Evolutionary conservation across 1,140 invertebrate species (phyloP), one percentile per base, ranked within the genome.

Genomic region (Idris sp.): DNA sequence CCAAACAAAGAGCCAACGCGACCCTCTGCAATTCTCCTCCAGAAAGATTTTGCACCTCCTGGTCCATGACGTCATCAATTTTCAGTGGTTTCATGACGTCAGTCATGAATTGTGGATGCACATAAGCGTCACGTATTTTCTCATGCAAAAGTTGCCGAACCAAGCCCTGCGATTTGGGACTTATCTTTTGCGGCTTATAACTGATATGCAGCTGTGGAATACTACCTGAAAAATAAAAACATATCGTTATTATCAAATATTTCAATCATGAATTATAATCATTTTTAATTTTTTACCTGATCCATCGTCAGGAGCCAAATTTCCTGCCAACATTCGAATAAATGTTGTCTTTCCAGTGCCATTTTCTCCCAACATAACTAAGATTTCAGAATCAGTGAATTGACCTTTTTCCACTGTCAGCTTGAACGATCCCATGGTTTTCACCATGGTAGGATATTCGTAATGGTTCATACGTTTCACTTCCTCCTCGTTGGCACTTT

Each of bases 111-210:
- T 96, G 89, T 10, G 98, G 98, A 91, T 99, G 98, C 61, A 97
- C 90, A 83, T 98, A 99, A 15, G 97, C 96, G 89, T 99, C 97
- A 64, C 96, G 90, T 79, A 99, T 98, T 83, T 98, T 98, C 54
- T 99, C 96, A 82, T 98, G 96, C 36, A 99, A 88, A 72, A 99
- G 87, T 77, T 95, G 93, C 16, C 96, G 90, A 0, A 99, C 98
- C 64, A 95, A 91, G 11, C 97, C 97, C 84, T 97, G 94, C 64
- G 94, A 97, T 88, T 99, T 99, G 0, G 98, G 98, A 79, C 97
- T 98, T 80, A 99, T 99, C 85, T 99, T 99, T 89, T 99, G 98
- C 28, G 98, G 98, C 87, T 99, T 99, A 89, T 99, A 99, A 87
- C 97, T 99, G 78, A 99, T 98, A 84, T 99, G 96, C 56, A 99